These are phyloP conservation scores for Gymnoscopelus braueri DNA, from an alignment of 2,797 vertebrate genomes.

Conservation along the genomic window DNA sequence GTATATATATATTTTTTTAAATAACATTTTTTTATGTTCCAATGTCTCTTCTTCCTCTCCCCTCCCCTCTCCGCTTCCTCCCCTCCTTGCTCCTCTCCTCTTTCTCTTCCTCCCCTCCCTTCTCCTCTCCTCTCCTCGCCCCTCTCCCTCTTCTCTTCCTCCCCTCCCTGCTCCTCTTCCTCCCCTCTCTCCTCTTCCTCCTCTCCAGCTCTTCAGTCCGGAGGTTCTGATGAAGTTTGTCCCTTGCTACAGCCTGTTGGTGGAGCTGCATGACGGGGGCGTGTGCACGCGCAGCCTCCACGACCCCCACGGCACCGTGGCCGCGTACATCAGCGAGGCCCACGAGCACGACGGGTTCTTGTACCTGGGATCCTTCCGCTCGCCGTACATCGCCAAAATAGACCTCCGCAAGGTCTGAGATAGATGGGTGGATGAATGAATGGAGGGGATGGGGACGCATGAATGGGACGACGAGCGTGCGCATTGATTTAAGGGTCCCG, in stretches of 20 bases:
- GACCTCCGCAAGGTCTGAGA: conserved; percentile 80
- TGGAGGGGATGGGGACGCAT: no score
- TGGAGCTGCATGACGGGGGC: conserved; percentile 91
- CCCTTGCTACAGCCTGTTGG: conserved; percentile 90
- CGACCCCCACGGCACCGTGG: conserved; percentile 87
- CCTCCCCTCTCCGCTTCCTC: not conserved
- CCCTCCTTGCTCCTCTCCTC: conserved; percentile 77
- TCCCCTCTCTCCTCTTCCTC: not conserved
- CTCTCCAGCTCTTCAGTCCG: conserved; percentile 87
- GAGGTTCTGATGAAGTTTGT: conserved; percentile 89
- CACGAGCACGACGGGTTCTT: conserved; percentile 89
- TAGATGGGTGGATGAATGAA: no score
- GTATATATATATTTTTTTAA: no score
- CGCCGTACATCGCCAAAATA: conserved; percentile 89
- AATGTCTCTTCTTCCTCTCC: not conserved
- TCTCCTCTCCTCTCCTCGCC: not conserved
- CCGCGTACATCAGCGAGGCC: conserved; percentile 87
- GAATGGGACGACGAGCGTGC: no score
- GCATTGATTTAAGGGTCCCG: no score
- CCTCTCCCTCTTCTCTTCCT: not conserved
- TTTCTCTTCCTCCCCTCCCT: not conserved
- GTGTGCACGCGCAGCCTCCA: conserved; percentile 91
- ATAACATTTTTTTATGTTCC: no score
- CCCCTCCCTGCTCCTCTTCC: conserved; percentile 81
- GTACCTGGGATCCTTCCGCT: conserved; percentile 92